Conservation (phyloP, 2,113 vertebrate species). For the Ictalurus furcatus region DNA sequence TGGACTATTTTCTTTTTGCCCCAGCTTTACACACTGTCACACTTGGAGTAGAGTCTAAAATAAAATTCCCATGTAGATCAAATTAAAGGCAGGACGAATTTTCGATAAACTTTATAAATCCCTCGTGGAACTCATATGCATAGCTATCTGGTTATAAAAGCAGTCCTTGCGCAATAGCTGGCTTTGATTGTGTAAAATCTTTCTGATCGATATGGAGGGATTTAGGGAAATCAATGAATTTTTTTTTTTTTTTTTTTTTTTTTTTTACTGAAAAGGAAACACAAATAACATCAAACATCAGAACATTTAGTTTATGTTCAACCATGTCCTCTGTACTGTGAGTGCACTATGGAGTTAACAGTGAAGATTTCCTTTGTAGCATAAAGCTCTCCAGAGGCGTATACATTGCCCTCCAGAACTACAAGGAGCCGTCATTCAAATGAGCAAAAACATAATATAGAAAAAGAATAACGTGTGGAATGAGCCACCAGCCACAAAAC, state of each 20-base stretch:
- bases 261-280: conserved; percentile 6
- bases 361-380: neutral
- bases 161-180: conserved; percentile 21
- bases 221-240: conserved; percentile 21
- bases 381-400: neutral
- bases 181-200: conserved; percentile 43
- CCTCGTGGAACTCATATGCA: neutral
- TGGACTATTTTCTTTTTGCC: neutral
- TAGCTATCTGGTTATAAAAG: neutral
- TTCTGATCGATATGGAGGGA: conserved; percentile 15
- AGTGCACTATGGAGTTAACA: neutral
- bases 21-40: neutral
- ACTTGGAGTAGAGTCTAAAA: neutral
- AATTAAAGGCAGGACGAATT: neutral
- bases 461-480: neutral
- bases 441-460: neutral
- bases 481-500: neutral
- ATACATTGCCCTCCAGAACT: neutral
- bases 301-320: conserved; percentile 41
- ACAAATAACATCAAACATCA: conserved; percentile 23
- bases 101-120: neutral
- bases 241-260: neutral
- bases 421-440: neutral
- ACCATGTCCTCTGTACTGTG: conserved; percentile 34
- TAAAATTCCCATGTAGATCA: conserved; percentile 4